Evolutionary conservation across 2,113 vertebrate genomes (phyloP).

Genomic region (Astur gentilis): DNA sequence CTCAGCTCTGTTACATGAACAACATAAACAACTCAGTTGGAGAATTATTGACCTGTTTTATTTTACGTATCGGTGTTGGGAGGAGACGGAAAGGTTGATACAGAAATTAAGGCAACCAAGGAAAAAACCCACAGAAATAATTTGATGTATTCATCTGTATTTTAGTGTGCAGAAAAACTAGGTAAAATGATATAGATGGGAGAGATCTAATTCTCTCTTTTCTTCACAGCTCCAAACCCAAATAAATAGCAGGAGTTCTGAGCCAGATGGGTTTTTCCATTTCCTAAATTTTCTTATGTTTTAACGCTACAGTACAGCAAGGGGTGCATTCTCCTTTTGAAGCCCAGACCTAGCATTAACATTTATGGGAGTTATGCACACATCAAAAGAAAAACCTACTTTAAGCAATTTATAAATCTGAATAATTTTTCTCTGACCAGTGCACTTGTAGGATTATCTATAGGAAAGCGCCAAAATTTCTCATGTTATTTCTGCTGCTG

Average conservation of each 20-base stretch:
- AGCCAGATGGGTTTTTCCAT: not conserved
- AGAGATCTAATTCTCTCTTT: not conserved
- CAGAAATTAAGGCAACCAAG: not conserved
- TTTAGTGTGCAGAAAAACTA: not conserved
- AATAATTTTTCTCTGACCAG: conserved; percentile 1
- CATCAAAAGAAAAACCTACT: conserved; percentile 38
- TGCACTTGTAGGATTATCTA: not conserved
- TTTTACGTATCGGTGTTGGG: not conserved
- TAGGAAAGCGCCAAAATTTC: not conserved
- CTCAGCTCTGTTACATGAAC: not conserved
- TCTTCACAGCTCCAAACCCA: not conserved
- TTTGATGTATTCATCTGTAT: not conserved
- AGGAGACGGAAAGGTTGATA: not conserved
- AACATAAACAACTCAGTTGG: not conserved
- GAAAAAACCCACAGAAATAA: not conserved
- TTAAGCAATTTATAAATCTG: conserved; percentile 36
- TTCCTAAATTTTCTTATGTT: not conserved
- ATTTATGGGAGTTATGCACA: not conserved
- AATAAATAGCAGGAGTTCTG: not conserved
- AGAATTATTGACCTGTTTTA: not conserved
- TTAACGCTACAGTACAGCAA: not conserved
- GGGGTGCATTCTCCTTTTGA: conserved; percentile 6
- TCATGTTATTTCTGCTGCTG: not conserved
- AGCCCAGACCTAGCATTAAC: conserved; percentile 28
- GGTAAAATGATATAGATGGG: not conserved